Base-by-base conservation (phyloP, 2,113 vertebrate species). In the Osmerus eperlanus region DNA sequence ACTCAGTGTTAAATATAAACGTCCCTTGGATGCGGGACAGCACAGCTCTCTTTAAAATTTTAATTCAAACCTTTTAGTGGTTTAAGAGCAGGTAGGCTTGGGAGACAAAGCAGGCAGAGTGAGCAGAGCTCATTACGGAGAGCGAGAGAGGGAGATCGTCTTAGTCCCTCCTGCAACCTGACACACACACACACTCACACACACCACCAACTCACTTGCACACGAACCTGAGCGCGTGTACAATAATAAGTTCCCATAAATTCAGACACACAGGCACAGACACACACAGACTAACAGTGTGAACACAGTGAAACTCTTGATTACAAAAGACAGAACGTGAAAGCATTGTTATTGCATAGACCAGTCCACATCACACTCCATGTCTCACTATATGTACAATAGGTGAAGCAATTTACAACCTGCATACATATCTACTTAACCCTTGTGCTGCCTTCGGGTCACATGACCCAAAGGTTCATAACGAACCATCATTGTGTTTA, bases 41-140 rank as follows among this genome's bases (percentile, higher is more conserved):
- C 56, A 65, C 75, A 73, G 68, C 71, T 80, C 79, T 81, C 75
- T 78, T 89, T 87, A 77, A 87, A 87, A 85, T 88, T 84, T 88
- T 85, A 85, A 87, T 88, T 87, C 82, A 86, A 87, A 86, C 85
- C 86, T 90, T 89, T 89, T 87, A 89, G 87, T 84, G 83, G 84
- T 78, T 79, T 75, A 80, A 65, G 41, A 72, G 80, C 55, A 85
- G 79, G 66, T 76, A 73, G 75, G 56, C 85, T 78, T 77, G 66
- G 63, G 82, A 88, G 82, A 87, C 81, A 78, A 75, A 82, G 83
- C 77, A 74, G 32, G 51, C 58, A 65, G 75, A 77, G 78, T 66
- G 52, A 67, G 76, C 70, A 61, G 67, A 76, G 75, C 79, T 90
- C 81, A 88, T 85, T 85, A 89, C 74, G 61, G n/a, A 23, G 23